These are phyloP conservation scores for Rhinichthys osculus DNA, from an alignment of 2,797 vertebrate genomes.

Conservation along the genomic window DNA sequence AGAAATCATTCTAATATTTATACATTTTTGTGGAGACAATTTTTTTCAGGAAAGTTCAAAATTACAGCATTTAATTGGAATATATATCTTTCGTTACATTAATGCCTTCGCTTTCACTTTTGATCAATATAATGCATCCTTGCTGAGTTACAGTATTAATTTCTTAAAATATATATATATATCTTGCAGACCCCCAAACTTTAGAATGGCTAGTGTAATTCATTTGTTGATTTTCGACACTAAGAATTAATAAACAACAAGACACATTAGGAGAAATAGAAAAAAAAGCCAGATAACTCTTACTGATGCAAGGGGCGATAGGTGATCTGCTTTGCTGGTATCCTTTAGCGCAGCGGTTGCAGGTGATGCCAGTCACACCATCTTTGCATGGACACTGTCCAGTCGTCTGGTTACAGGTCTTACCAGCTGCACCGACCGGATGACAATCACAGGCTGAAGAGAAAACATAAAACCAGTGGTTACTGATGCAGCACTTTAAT, in stretches of 20 bases:
- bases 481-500: not conserved
- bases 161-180: not conserved
- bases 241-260: not conserved
- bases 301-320: constrained; percentile 97
- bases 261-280: not conserved
- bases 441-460: constrained; percentile 92
- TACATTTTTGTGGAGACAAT: not conserved
- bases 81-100: too few relatives aligned
- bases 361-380: constrained; percentile 94
- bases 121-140: not conserved
- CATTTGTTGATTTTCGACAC: not conserved
- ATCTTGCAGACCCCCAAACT: not conserved
- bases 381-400: constrained; percentile 98
- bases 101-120: not conserved
- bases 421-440: constrained; percentile 94
- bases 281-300: constrained; percentile 45
- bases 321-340: constrained; percentile 98
- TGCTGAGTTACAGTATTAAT: not conserved
- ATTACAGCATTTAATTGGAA: not conserved
- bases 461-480: constrained; percentile 40
- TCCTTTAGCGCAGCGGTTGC: constrained; percentile 96
- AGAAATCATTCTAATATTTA: not conserved
- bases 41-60: not conserved
- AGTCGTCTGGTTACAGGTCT: constrained; percentile 97
- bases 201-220: not conserved